Base-by-base conservation (phyloP, 1,140 invertebrate species). In the Caerostris darwini region DNA sequence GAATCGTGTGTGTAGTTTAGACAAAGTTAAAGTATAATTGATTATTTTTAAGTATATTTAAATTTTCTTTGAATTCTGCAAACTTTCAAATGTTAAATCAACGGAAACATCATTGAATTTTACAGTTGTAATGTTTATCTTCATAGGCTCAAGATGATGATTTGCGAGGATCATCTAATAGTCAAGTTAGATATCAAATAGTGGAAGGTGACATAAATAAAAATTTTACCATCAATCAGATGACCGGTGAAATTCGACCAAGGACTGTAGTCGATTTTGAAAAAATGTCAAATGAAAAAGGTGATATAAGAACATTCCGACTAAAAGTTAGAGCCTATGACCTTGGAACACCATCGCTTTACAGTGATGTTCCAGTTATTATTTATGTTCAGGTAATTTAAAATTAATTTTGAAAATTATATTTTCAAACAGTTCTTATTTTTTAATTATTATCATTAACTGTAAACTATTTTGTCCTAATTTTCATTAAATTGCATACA, bases 191-290 rank as follows among this genome's bases (percentile, higher is more conserved):
- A 71, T 99, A 98, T 95, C 97, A 97, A n/a, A 97, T 98, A 61
- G 96, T 98, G 0, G 97, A 97, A 7, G 97, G 98, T 0, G 97
- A 98, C 94, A 95, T 96, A 77, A 97, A 97, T 34, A 96, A 96
- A 17, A 99, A 99, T 96, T 99, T 99, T 95, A 97, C 97, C 4
- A 98, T 99, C 67, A 97, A 99, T 96, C 96, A 97, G 0, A 96
- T 97, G 77, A 96, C 96, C 7, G 98, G 98, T 0, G 95, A 97
- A n/a, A 96, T 99, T 10, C 97, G 96, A 94, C 97, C 98, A 0
- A 95, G 96, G 2, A 96, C 96, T 50, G 97, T 97, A 0, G 96
- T 99, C 94, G 98, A 99, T 96, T 99, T 98, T 95, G 98, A 99
- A 95, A 94, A 95, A 57, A 95, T 97, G 57, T 95, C 95, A 5